Evolutionary conservation across 2,113 vertebrate species (phyloP).

Genomic region (Ciconia maguari): DNA sequence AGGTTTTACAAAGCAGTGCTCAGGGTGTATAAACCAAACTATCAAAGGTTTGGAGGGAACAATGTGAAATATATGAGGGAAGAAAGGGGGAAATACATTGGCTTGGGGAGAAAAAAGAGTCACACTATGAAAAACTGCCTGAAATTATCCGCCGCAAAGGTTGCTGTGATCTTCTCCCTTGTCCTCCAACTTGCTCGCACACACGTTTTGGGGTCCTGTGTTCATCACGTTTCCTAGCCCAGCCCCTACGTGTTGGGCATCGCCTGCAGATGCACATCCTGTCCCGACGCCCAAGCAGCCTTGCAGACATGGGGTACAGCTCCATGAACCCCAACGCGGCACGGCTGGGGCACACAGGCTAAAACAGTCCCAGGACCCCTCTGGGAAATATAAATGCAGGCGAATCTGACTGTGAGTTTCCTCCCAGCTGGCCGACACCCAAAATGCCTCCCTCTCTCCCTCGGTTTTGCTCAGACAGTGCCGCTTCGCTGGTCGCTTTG

Average conservation of each 20-base stretch:
- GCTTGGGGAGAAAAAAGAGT: rapidly evolving
- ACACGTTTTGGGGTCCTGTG: neutral
- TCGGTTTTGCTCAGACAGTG: neutral
- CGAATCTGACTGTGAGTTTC: neutral
- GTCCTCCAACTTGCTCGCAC: neutral
- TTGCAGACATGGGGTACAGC: neutral
- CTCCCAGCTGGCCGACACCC: neutral
- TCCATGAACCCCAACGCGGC: neutral
- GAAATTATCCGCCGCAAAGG: neutral
- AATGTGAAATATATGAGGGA: neutral
- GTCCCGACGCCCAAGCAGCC: neutral
- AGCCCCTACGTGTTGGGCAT: rapidly evolving
- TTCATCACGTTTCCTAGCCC: neutral
- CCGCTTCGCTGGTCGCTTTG: neutral
- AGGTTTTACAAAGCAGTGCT: neutral
- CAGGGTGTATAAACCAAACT: neutral
- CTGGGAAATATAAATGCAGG: neutral
- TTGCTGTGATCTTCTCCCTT: neutral
- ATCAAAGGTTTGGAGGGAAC: neutral
- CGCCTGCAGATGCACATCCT: neutral
- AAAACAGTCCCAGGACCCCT: neutral
- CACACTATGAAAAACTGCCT: neutral
- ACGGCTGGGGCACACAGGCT: neutral
- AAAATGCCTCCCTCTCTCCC: neutral
- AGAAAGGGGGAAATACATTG: neutral